Conservation (phyloP, 2,888 invertebrate genomes). For the Phytoseiulus persimilis region DNA sequence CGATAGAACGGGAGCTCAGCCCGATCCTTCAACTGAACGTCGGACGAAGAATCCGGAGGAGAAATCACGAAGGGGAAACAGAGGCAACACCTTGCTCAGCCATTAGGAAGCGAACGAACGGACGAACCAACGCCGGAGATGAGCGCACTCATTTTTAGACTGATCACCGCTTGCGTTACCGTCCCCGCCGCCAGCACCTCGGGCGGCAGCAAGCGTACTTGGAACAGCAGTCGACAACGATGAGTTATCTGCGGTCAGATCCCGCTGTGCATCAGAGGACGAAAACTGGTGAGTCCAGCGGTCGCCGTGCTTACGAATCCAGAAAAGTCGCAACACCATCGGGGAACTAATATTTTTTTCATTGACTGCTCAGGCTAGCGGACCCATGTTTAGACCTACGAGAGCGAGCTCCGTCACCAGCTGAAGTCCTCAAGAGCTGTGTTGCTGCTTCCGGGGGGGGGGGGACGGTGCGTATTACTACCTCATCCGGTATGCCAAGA, state of each 20-base stretch:
- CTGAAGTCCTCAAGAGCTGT: neutral
- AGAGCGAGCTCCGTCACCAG: neutral
- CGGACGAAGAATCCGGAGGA: neutral
- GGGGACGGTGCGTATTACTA: neutral
- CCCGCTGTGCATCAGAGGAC: no score
- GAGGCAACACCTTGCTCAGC: conserved; percentile 32
- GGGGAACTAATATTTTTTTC: neutral
- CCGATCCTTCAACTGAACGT: neutral
- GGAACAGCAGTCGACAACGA: neutral
- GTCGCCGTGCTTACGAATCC: no score
- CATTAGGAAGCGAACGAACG: conserved; percentile 12
- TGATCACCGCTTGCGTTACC: neutral
- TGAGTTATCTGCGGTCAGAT: neutral
- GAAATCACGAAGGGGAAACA: conserved; percentile 6
- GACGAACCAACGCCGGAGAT: neutral
- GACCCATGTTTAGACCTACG: neutral
- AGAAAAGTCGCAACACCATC: no score
- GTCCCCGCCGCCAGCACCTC: neutral
- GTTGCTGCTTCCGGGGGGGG: neutral
- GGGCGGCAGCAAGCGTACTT: neutral
- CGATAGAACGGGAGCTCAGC: neutral
- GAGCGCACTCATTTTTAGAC: conserved; percentile 5
- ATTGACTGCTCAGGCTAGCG: no score
- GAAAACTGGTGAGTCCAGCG: no score
- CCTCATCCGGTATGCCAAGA: neutral